Conservation (phyloP, 2,888 invertebrate genomes). For the Oasisia sp. region DNA sequence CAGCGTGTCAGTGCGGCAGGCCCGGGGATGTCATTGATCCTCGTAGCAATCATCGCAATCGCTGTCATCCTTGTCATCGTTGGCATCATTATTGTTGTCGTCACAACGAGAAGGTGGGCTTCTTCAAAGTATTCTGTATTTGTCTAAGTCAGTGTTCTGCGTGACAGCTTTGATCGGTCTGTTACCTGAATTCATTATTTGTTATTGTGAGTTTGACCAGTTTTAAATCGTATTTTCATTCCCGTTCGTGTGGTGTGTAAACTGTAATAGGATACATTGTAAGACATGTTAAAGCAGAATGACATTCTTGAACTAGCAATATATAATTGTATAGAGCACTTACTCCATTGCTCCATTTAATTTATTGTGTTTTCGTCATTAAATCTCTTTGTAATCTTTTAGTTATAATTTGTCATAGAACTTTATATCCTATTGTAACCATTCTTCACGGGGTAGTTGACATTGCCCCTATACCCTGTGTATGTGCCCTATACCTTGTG, state of each 20-base stretch:
- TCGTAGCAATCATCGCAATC: slow-evolving; percentile 38
- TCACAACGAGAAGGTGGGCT: neutral
- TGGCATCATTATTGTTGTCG: slow-evolving; percentile 34
- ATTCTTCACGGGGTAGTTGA: neutral
- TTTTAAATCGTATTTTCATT: no score
- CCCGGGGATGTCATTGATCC: neutral
- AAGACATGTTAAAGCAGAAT: no score
- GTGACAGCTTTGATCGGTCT: neutral
- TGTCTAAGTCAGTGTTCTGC: neutral
- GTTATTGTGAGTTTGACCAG: no score
- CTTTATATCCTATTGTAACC: neutral
- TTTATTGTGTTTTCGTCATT: neutral
- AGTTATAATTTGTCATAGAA: neutral
- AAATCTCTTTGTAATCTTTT: neutral
- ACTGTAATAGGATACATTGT: no score
- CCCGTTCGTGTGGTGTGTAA: no score
- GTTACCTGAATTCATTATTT: neutral
- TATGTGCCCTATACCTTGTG: no score
- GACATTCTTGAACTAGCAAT: neutral
- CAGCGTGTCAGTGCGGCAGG: neutral
- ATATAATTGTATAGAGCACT: neutral
- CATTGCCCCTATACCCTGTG: neutral
- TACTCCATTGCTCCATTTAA: neutral
- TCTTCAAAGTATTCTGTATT: neutral
- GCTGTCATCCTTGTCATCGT: slow-evolving; percentile 34